Percentiles rank a stretch among this genome's conserved stretches.
phyloP scores from a whole-genome alignment of 2,888 invertebrate species.

The Patella pellucida region DNA sequence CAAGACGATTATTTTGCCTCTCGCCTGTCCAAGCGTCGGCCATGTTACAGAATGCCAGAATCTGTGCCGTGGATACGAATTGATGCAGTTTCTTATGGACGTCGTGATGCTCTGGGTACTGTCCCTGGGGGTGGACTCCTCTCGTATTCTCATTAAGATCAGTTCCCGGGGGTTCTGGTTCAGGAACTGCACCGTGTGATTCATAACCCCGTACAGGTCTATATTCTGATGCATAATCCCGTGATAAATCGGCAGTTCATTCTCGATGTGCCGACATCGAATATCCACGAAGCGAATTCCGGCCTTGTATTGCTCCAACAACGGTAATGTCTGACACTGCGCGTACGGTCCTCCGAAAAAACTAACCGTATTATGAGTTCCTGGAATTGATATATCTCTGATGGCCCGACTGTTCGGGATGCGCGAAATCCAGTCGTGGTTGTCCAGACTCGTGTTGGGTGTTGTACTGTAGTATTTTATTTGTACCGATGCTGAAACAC shows the following conservation, averaged over 20 bases:
- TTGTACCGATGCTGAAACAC: too few relatives aligned
- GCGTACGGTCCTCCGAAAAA: neutral
- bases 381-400: neutral
- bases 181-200: neutral
- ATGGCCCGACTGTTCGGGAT: neutral
- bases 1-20: neutral
- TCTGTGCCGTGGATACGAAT: neutral
- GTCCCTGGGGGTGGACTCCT: neutral
- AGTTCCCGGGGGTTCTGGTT: neutral
- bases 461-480: neutral
- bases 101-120: neutral
- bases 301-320: neutral
- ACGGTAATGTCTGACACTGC: neutral
- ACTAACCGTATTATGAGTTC: slow-evolving; percentile 5
- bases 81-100: neutral
- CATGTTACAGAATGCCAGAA: neutral
- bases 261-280: neutral
- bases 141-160: neutral
- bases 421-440: neutral
- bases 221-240: neutral
- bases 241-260: neutral
- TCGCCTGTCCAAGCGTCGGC: neutral
- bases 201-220: neutral
- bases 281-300: slow-evolving; percentile 1
- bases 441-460: neutral